Percentiles rank a stretch among this genome's conserved stretches.
phyloP scores from a whole-genome alignment of 2,113 vertebrate genomes.

The Arenaria interpres region DNA sequence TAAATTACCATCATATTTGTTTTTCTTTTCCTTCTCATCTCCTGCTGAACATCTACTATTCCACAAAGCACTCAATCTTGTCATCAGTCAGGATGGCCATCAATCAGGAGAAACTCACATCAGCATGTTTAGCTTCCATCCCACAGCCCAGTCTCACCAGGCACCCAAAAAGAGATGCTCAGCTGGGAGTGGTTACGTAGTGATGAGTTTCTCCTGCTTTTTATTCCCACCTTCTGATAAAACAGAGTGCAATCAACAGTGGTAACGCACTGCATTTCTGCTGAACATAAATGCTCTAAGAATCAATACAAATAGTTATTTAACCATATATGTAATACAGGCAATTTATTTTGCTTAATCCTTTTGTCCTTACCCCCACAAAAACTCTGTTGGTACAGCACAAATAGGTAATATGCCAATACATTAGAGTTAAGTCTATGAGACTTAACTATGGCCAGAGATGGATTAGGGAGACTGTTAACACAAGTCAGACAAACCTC shows the following conservation, averaged over 20 bases:
- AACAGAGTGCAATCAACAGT: neutral
- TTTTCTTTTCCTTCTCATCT: neutral
- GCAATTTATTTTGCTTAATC: neutral
- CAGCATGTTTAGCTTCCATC: neutral
- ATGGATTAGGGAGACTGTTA: neutral
- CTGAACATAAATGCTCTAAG: neutral
- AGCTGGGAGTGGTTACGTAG: neutral
- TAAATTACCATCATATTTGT: neutral
- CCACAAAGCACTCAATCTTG: neutral
- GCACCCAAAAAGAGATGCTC: neutral
- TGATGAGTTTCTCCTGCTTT: neutral
- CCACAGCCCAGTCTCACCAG: neutral
- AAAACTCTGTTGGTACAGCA: neutral
- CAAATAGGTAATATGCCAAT: neutral
- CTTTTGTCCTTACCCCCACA: neutral
- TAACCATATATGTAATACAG: neutral
- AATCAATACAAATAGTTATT: neutral
- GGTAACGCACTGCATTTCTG: neutral
- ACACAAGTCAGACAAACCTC: neutral
- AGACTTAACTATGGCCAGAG: neutral
- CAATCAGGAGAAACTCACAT: accelerated
- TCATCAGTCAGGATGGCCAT: neutral
- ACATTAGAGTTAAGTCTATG: neutral
- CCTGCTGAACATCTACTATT: neutral
- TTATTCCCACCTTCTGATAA: neutral